Evolutionary conservation across 2,888 invertebrate species (phyloP).

Genomic region (Oxyscelio sp.): DNA sequence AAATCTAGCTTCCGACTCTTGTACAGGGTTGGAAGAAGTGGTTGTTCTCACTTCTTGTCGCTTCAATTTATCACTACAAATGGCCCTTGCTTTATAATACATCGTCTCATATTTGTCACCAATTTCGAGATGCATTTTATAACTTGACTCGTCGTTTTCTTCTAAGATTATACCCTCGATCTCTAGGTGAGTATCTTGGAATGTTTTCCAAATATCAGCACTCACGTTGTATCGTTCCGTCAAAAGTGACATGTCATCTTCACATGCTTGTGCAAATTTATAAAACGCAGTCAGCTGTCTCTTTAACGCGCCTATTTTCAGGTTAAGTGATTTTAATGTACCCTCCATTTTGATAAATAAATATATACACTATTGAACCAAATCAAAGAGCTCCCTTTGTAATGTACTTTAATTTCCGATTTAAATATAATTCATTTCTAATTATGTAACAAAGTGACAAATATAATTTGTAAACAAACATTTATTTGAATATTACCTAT

Average conservation of each 20-base stretch:
- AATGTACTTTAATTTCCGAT: no score
- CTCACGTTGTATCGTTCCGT: not conserved
- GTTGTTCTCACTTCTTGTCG: not conserved
- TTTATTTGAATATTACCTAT: no score
- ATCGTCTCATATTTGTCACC: constrained; percentile 6
- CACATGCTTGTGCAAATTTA: not conserved
- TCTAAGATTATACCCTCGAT: not conserved
- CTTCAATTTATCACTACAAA: not conserved
- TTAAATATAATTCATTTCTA: no score
- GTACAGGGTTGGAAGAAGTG: no score
- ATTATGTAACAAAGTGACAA: no score
- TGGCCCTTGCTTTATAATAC: not conserved
- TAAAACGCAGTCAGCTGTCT: constrained; percentile 2
- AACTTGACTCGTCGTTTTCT: not conserved
- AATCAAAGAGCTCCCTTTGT: no score
- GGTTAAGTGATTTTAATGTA: not conserved
- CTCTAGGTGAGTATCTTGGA: not conserved
- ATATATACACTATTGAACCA: no score
- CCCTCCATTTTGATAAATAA: not conserved
- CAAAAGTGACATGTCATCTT: not conserved
- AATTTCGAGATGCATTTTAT: not conserved
- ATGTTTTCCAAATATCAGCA: not conserved
- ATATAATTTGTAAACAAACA: no score
- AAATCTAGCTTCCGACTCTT: not conserved
- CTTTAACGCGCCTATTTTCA: not conserved